Base-by-base conservation (phyloP, 2,113 vertebrate genomes). In the Strigops habroptila region DNA sequence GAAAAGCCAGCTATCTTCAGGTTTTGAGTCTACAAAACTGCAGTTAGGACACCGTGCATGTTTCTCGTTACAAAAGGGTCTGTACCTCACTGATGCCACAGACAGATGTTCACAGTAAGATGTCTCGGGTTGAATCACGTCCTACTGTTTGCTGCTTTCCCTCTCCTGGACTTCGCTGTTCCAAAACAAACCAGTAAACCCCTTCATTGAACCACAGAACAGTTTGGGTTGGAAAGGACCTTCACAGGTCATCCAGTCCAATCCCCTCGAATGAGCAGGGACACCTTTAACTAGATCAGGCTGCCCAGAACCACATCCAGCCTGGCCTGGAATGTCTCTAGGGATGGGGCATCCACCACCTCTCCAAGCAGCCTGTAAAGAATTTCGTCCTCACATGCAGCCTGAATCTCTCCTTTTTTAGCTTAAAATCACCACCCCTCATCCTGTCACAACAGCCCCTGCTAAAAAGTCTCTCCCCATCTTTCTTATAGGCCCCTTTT, bases 1-100 rank as follows among this genome's bases (percentile, higher is more conserved):
- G 12, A 78, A 78, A 65, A 92, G 24, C 12, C 62, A 65, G 11
- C 10, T 87, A 19, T 28, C 17, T 76, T 55, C 31, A 53, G 2
- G 49, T 67, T 39, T 59, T 23, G 17, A 28, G 33, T 41, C 41
- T 57, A 52, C 17, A 53, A 1, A 4, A 57, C 6, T 68, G 52
- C 18, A 53, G 5, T 82, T 48, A 82, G 4, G 12, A 74, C 33
- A 37, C 18, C 6, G 9, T 4, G 19, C 0, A 0, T 18, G 10
- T 33, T 51, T 86, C 39, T 53, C 33, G 22, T 44, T 68, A 53
- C 31, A 35, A 46, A 76, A 82, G 31, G 25, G 22, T 64, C 22
- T 28, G 35, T 35, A 48, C 35, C 55, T 86, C 41, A 31, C 37
- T 46, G 35, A 14, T 1, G 23, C n/a, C 57, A 67, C 31, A 52